phyloP scores from a whole-genome alignment of 2,888 invertebrate genomes.

The Tillus elongatus region DNA sequence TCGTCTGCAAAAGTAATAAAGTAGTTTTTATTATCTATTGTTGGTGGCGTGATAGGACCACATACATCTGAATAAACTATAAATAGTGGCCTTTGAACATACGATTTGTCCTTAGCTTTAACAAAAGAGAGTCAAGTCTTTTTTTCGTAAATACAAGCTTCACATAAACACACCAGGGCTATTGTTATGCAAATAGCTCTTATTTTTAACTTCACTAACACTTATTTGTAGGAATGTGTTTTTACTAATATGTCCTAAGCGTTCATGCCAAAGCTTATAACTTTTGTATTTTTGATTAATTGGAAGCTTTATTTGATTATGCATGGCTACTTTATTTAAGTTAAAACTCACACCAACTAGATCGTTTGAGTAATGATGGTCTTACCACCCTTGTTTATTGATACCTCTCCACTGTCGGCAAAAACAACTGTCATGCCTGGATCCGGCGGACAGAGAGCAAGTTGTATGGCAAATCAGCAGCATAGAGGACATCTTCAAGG shows the following conservation, averaged over 20 bases:
- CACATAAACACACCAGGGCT: conserved; percentile 11
- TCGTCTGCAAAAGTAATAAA: conserved; percentile 15
- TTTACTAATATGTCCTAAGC: conserved; percentile 15
- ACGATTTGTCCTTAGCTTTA: conserved; percentile 13
- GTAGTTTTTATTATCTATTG: conserved; percentile 17
- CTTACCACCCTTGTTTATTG: conserved; percentile 19
- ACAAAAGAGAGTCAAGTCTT: conserved; percentile 12
- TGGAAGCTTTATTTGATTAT: conserved; percentile 11
- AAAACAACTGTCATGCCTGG: conserved; percentile 28
- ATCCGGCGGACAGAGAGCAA: conserved; percentile 26
- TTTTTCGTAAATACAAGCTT: conserved; percentile 14
- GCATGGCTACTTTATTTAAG: conserved; percentile 5
- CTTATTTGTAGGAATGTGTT: conserved; percentile 9
- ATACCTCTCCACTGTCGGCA: conserved; percentile 24
- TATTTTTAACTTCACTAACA: conserved; percentile 1
- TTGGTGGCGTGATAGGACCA: conserved; percentile 16
- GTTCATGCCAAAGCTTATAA: conserved; percentile 17
- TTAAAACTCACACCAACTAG: conserved; percentile 20
- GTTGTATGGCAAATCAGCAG: conserved; percentile 28
- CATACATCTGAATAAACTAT: conserved; percentile 17
- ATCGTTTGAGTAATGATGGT: conserved; percentile 21
- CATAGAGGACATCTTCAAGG: conserved; percentile 25
- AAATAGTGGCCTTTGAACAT: conserved; percentile 15
- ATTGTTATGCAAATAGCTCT: not conserved
- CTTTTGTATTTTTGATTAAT: no score